Base-by-base conservation (phyloP, 2,888 invertebrate species). In the Agrochola lychnidis region DNA sequence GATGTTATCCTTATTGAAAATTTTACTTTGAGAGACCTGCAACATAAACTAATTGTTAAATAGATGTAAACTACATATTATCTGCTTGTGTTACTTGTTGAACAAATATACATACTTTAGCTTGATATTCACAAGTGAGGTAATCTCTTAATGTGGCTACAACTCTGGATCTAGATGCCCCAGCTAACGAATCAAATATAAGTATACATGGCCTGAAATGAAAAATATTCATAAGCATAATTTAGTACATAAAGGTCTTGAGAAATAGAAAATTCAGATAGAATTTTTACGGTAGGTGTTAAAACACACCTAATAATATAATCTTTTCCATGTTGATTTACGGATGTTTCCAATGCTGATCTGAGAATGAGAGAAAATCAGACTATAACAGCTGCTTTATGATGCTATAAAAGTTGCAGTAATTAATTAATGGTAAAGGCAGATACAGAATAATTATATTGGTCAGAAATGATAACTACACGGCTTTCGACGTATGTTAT, bases 121-220 rank as follows among this genome's bases (percentile, higher is more conserved):
- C 97, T 92, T 98, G 97, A 93, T 98, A 98, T 97, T 99, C 99
- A 91, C 98, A 98, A 73, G 98, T 98, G 74, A 99, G 97, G 95
- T 99, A 99, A 93, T 99, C 99, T 83, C 99, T 97, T 78, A 99
- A 96, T 0, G 99, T 99, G 16, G 98, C 98, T 30, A 99, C 98
- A 30, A 99, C 99, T 80, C 98, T 97, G 57, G 98, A 97, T 90
- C 99, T 97, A 63, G 98, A 98, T 4, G 98, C 98, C 14, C 98
- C 98, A 85, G 98, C 98, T 89, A 99, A 95, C 0, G 99, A 99
- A 95, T 99, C 99, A 94, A 99, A 99, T 91, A 99, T 98, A 79
- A 99, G 96, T 91, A 99, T 99, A 93, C 99, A 98, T 0, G 99
- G 99, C 90, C 98, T 98, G 96, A 82, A 97, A 97, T 88, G 86